Percentiles rank a stretch among this genome's conserved stretches.
phyloP scores from a whole-genome alignment of 2,888 invertebrate genomes.

The Hymenopus coronatus region DNA sequence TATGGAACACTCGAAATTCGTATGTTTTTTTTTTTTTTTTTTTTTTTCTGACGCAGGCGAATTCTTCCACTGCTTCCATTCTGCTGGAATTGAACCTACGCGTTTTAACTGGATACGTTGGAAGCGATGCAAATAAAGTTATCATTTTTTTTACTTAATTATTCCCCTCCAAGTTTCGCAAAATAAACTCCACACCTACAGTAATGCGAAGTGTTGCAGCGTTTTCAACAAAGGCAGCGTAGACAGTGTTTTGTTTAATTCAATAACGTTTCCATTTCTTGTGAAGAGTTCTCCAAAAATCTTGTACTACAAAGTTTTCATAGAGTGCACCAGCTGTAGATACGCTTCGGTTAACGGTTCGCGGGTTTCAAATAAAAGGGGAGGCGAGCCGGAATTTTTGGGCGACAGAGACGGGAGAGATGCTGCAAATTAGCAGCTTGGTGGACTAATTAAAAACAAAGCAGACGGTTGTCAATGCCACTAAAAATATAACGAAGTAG shows the following conservation, averaged over 20 bases:
- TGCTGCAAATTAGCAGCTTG: neutral
- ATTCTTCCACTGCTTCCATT: neutral
- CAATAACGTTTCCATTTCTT: neutral
- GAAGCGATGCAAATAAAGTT: neutral
- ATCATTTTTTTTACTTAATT: neutral
- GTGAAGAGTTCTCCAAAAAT: neutral
- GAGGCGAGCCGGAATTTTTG: neutral
- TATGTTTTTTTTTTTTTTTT: no score
- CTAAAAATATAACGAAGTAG: neutral
- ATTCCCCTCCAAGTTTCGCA: neutral
- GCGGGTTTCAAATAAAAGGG: neutral
- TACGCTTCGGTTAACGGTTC: neutral
- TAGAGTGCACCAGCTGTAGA: neutral
- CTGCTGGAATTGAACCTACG: neutral
- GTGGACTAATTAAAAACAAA: neutral
- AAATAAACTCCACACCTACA: neutral
- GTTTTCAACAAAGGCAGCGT: neutral
- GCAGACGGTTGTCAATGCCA: neutral
- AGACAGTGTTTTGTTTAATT: neutral
- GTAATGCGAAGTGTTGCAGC: neutral
- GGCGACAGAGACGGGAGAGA: neutral
- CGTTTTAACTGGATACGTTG: neutral
- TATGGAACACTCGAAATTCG: neutral
- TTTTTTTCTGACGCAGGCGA: neutral
- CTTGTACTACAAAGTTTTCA: neutral